Conservation (phyloP, 2,797 vertebrate species). For the Cuculus canorus region DNA sequence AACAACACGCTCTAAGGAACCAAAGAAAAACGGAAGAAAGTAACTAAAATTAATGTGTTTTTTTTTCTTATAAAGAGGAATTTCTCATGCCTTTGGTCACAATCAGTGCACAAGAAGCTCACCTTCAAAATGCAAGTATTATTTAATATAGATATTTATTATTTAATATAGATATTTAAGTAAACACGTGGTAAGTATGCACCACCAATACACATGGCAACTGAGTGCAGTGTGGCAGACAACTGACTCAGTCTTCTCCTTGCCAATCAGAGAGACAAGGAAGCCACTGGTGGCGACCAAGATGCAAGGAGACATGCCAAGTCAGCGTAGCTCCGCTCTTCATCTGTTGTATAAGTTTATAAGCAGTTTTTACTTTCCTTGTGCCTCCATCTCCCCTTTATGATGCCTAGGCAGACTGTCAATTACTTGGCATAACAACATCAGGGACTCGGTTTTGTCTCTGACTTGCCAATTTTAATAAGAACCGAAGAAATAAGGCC, state of each 20-base stretch:
- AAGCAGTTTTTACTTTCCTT: not conserved
- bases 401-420: not conserved
- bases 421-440: not conserved
- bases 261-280: not conserved
- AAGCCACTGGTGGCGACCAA: not conserved
- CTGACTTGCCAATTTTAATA: not conserved
- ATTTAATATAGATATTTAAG: too few relatives aligned
- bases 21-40: not conserved
- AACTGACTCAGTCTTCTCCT: not conserved
- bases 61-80: not conserved
- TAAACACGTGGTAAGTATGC: slow-evolving; percentile 5
- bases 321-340: not conserved
- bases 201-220: not conserved
- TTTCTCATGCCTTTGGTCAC: not conserved
- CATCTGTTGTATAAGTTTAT: not conserved
- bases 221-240: not conserved
- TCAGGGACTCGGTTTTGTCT: not conserved
- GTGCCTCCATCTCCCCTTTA: not conserved
- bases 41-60: not conserved
- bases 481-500: not conserved
- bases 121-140: not conserved
- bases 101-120: not conserved
- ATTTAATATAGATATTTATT: too few relatives aligned
- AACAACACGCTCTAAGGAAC: slow-evolving; percentile 1
- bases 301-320: not conserved